Evolutionary conservation across 1,140 invertebrate species (phyloP), one percentile per base, ranked within the genome.

Genomic region (Ooceraea biroi): DNA sequence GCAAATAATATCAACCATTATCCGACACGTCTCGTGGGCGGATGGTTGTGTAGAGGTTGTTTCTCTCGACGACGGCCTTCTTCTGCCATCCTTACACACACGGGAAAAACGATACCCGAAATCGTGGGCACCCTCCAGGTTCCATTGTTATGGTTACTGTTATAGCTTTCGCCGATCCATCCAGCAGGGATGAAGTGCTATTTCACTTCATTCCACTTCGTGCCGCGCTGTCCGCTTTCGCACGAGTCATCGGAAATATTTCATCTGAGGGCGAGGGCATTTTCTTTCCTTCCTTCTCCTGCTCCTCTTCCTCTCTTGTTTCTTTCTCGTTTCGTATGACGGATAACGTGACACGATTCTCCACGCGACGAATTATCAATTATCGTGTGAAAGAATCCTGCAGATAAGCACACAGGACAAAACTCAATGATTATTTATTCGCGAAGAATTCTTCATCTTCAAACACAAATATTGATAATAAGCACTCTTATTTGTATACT

Each of bases 231-330:
- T 66, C 65, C 85, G 76, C 85, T 84, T 86, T 87, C 82, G 82
- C 85, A 85, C 87, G 85, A 87, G 85, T 82, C 85, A 85, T 88
- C 87, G 85, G 87, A 86, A 85, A 88, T 87, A 87, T 85, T 87
- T 88, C 65, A 86, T 88, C 74, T 46, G 48, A 86, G 86, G 85
- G 86, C 57, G 50, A 52, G 55, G 50, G 44, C 63, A 52, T 65
- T 46, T 73, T 66, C 30, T 3, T 3, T 27, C 58, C 19, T 22
- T 19, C 0, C 14, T 41, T 52, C 17, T 10, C 36, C 3, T 25
- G 10, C 11, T 72, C 41, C 44, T 72, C 66, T 27, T 19, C 7
- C 11, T 71, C 22, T 25, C 36, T 25, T 11, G 22, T 57, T 73
- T 10, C 30, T 25, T 22, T 44, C 50, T 72, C 50, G 52, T 52